A percentile compares a stretch with the other conserved stretches of the same genome.
Evolutionary conservation across 2,888 invertebrate genomes (phyloP).

Genomic region (Ectemnius lituratus): DNA sequence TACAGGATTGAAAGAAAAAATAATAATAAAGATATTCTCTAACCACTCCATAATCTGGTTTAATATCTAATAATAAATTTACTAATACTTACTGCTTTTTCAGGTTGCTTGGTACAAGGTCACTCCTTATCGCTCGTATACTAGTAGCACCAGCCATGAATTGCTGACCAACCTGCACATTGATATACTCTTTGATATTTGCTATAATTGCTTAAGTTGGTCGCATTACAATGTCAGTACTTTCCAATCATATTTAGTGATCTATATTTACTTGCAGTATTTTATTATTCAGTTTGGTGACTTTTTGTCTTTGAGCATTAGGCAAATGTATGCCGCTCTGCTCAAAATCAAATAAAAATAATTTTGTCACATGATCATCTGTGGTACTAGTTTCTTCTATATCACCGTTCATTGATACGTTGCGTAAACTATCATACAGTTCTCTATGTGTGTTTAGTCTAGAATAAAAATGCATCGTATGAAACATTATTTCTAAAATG

Average conservation of each 20-base stretch:
- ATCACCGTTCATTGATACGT: conserved; percentile 87
- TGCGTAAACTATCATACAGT: conserved; percentile 87
- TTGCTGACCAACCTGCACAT: conserved; percentile 84
- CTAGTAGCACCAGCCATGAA: conserved; percentile 88
- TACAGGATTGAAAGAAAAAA: too few relatives aligned
- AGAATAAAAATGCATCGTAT: conserved; percentile 42
- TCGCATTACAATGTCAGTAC: not conserved
- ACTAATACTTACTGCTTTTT: conserved; percentile 83
- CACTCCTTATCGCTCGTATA: conserved; percentile 84
- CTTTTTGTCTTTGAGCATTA: conserved; percentile 84
- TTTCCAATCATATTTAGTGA: not conserved
- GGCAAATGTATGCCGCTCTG: conserved; percentile 97
- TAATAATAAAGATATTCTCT: not conserved
- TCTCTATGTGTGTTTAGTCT: conserved; percentile 94
- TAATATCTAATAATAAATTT: not conserved
- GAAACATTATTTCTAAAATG: not conserved
- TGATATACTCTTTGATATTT: conserved; percentile 19
- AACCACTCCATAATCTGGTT: too few relatives aligned
- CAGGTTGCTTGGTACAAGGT: conserved; percentile 85
- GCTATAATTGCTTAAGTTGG: not conserved
- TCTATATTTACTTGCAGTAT: conserved; percentile 82
- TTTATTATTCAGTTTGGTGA: conserved; percentile 91
- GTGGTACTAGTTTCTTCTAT: conserved; percentile 82
- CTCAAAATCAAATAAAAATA: conserved; percentile 98
- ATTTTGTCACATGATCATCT: conserved; percentile 90